Base-by-base conservation (phyloP, 2,113 vertebrate species). In the Eira barbara region DNA sequence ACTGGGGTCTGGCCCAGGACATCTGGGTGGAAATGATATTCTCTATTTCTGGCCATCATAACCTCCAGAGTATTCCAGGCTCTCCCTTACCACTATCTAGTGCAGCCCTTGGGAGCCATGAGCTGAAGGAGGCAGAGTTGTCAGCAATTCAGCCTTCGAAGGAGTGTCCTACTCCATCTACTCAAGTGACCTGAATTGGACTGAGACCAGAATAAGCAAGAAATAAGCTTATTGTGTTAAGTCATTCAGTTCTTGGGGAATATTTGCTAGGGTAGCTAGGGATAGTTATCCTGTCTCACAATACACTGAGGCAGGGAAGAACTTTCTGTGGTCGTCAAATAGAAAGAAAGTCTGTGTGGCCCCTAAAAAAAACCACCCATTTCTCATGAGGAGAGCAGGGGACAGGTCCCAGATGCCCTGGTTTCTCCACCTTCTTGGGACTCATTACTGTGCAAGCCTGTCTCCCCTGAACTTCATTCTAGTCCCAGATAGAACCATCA, bases 121-220 rank as follows among this genome's bases (percentile, higher is more conserved):
- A 4, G 6, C 2, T 8, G 39, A 87, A 80, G 34, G 39, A 2
- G 27, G 34, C 21, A 49, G 52, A 49, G 34, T 47, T 45, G 20
- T 69, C n/a, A 31, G 6, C 14, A 13, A 13, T 59, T 49, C 14
- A 27, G 31, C 3, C 15, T 4, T 34, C 1, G 3, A 91, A 69
- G 42, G 31, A 39, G 23, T 12, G 12, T 0, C 17, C 9, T 4
- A 0, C 29, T 10, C 11, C 12, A 29, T 3, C 12, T 4, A 6
- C 42, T 6, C 12, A 7, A 17, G 2, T 23, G 49, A 49, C 34
- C 31, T 63, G 31, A n/a, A 0, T 0, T 61, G 87, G 4, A 2
- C 29, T 7, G 4, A 87, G 42, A 82, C 6, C 8, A 34, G 6
- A 29, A 3, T 49, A 27, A 57, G 27, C 1, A 31, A 45, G 57